phyloP scores from a whole-genome alignment of 2,113 vertebrate genomes.

The Silurus glanis region DNA sequence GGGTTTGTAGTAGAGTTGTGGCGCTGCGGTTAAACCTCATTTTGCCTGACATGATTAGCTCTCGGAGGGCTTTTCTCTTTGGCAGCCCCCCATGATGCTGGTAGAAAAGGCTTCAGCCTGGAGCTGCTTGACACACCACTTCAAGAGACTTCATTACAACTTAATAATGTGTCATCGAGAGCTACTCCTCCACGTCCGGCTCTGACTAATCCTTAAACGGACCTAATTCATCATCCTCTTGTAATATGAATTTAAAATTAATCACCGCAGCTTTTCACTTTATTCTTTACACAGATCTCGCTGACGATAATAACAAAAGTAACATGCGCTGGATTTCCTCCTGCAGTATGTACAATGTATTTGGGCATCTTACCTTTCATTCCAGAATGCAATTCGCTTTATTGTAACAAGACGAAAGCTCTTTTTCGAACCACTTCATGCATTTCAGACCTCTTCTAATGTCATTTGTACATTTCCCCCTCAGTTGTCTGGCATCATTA shows the following conservation, averaged over 20 bases:
- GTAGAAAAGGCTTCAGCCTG: constrained; percentile 32
- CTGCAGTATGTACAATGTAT: background rate
- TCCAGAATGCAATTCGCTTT: background rate
- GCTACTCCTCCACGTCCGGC: constrained; percentile 46
- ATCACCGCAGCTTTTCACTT: constrained; percentile 14
- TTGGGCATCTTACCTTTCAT: background rate
- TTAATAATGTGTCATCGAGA: constrained; percentile 57
- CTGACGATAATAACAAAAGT: background rate
- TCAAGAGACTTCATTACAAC: constrained; percentile 51
- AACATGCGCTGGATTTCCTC: background rate
- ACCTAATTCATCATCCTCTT: constrained; percentile 54
- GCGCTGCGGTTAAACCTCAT: constrained; percentile 42
- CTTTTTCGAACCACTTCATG: background rate
- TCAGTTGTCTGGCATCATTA: constrained; percentile 3
- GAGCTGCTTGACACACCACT: constrained; percentile 28
- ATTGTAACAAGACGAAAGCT: background rate
- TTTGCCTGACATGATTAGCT: constrained; percentile 58
- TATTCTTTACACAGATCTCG: background rate
- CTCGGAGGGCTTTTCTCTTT: constrained; percentile 50
- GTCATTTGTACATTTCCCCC: constrained; percentile 2
- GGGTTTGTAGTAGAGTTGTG: constrained; percentile 44
- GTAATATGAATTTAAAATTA: constrained; percentile 40
- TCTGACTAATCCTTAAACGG: constrained; percentile 52
- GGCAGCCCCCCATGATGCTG: constrained; percentile 40
- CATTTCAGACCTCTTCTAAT: background rate